Conservation (phyloP, 2,888 invertebrate genomes). For the Andricus quercusramuli region DNA sequence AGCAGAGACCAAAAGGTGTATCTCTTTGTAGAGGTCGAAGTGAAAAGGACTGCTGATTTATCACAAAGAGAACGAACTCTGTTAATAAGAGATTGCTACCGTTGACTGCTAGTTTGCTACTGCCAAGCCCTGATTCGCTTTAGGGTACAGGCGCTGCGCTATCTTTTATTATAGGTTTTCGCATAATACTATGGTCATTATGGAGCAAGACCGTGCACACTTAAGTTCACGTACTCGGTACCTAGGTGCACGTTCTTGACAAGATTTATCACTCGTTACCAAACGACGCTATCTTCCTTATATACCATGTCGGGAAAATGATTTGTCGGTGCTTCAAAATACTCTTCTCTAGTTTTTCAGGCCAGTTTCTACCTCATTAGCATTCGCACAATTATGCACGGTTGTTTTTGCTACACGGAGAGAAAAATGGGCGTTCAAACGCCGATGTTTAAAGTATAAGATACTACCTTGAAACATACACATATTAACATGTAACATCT, state of each 20-base stretch:
- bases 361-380: neutral
- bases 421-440: no score
- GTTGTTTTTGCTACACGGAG: neutral
- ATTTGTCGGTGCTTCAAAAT: neutral
- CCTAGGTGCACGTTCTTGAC: conserved; percentile 18
- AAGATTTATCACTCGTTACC: conserved; percentile 35
- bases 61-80: conserved; percentile 28
- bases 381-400: neutral
- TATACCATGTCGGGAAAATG: neutral
- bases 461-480: no score
- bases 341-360: neutral
- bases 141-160: conserved; percentile 20
- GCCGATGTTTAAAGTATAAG: no score
- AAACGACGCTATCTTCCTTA: conserved; percentile 20
- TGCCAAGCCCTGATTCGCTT: conserved; percentile 29
- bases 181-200: conserved; percentile 30
- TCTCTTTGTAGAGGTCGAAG: conserved; percentile 22
- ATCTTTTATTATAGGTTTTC: conserved; percentile 33
- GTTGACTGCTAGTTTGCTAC: conserved; percentile 11
- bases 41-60: conserved; percentile 32
- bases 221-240: conserved; percentile 18
- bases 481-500: no score
- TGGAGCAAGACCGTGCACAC: conserved; percentile 8
- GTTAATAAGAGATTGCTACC: conserved; percentile 37
- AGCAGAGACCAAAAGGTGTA: neutral